A percentile compares a stretch with the other conserved stretches of the same genome.
Conservation (phyloP, 1,140 invertebrate genomes). For the Saccostrea echinata region DNA sequence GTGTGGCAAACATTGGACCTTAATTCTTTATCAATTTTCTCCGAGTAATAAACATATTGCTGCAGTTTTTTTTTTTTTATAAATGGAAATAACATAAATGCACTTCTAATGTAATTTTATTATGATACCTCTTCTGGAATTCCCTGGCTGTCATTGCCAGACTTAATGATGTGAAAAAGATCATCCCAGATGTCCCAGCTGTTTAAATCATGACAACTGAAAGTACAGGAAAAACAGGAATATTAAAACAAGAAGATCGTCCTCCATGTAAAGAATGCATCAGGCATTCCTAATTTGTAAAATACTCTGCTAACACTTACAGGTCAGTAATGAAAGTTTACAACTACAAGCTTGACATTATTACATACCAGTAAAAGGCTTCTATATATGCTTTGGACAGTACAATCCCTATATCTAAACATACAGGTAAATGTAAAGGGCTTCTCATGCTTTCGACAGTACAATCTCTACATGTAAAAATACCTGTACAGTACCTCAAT, state of each 20-base stretch:
- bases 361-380: too few species aligned
- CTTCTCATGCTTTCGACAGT: too few species aligned
- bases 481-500: too few species aligned
- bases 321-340: background rate
- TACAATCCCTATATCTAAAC: too few species aligned
- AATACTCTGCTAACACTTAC: background rate
- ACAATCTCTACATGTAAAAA: too few species aligned
- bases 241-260: background rate
- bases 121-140: conserved; percentile 82
- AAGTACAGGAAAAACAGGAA: conserved; percentile 22
- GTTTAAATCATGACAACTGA: conserved; percentile 91
- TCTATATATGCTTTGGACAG: conserved; percentile 82
- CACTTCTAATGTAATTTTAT: conserved; percentile 26
- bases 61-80: background rate
- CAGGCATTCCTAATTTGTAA: background rate
- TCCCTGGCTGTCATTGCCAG: conserved; percentile 82
- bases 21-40: too few species aligned
- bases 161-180: conserved; percentile 89
- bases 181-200: conserved; percentile 94
- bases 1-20: too few species aligned
- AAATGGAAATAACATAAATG: too few species aligned
- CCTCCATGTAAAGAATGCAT: background rate
- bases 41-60: background rate
- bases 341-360: background rate
- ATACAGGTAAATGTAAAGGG: too few species aligned